Evolutionary conservation across 2,113 vertebrate species (phyloP).

Genomic region (human): DNA sequence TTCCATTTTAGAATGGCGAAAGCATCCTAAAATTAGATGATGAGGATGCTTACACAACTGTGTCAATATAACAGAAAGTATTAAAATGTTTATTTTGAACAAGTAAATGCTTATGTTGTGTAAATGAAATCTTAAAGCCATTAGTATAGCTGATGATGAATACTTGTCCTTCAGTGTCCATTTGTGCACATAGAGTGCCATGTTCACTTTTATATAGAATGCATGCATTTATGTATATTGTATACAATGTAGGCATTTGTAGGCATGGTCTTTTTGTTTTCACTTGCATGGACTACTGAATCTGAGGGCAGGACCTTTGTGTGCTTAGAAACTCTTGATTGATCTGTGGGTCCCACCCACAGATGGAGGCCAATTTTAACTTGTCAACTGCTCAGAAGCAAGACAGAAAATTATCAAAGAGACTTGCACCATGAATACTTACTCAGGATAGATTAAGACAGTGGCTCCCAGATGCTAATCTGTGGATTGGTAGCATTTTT

Average conservation of each 20-base stretch:
- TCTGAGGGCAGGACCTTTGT: too few species aligned
- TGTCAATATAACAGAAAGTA: neutral
- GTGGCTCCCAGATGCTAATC: neutral
- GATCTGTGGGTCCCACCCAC: too few species aligned
- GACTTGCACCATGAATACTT: neutral
- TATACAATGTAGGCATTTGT: too few species aligned
- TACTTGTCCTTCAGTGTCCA: neutral
- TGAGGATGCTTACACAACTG: neutral
- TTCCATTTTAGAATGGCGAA: neutral
- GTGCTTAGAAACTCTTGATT: neutral
- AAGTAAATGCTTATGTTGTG: neutral
- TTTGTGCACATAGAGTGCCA: neutral
- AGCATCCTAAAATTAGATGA: neutral
- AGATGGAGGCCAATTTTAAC: neutral
- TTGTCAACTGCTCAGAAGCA: neutral
- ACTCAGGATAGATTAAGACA: neutral
- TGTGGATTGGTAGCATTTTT: too few species aligned
- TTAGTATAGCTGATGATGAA: neutral
- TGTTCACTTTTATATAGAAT: too few species aligned
- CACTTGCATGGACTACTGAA: too few species aligned
- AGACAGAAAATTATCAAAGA: neutral
- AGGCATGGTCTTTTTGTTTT: accelerated
- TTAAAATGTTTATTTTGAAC: neutral
- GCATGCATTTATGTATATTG: accelerated
- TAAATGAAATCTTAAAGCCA: neutral